Percentiles rank a stretch among this genome's conserved stretches.
phyloP scores from a whole-genome alignment of 1,140 invertebrate species.

The Macrobrachium nipponense region DNA sequence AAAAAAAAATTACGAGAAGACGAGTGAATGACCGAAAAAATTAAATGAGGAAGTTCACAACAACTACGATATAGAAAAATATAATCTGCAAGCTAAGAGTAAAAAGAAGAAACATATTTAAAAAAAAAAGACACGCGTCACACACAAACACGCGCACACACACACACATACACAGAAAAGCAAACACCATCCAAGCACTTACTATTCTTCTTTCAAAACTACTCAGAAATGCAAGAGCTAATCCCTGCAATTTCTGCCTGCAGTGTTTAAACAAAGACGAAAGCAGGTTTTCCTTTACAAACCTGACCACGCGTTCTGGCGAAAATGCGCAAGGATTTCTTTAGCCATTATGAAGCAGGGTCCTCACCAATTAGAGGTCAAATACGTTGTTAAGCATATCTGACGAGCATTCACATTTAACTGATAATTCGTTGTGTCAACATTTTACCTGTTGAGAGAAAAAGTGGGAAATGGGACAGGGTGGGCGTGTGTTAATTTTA shows the following conservation, averaged over 20 bases:
- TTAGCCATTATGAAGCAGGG: too few species aligned
- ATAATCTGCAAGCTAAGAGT: not conserved
- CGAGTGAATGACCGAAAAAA: not conserved
- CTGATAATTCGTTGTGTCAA: too few species aligned
- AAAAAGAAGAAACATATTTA: not conserved
- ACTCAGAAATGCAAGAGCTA: too few species aligned
- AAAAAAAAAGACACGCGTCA: not conserved
- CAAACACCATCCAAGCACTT: not conserved
- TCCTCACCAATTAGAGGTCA: too few species aligned
- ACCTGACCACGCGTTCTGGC: too few species aligned
- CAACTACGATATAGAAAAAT: not conserved
- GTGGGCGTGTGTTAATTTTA: not conserved
- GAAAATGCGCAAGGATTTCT: too few species aligned
- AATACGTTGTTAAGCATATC: too few species aligned
- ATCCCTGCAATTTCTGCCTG: too few species aligned
- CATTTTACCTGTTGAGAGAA: not conserved
- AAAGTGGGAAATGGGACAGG: not conserved
- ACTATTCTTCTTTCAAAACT: too few species aligned
- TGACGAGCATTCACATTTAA: too few species aligned
- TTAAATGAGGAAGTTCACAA: not conserved
- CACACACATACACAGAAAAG: not conserved
- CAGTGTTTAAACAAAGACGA: too few species aligned
- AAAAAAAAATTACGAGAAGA: conserved; percentile 11
- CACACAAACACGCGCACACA: conserved; percentile 12
- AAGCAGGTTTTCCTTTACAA: too few species aligned